Conservation (phyloP, 2,797 vertebrate species). For the Bovichtus diacanthus region DNA sequence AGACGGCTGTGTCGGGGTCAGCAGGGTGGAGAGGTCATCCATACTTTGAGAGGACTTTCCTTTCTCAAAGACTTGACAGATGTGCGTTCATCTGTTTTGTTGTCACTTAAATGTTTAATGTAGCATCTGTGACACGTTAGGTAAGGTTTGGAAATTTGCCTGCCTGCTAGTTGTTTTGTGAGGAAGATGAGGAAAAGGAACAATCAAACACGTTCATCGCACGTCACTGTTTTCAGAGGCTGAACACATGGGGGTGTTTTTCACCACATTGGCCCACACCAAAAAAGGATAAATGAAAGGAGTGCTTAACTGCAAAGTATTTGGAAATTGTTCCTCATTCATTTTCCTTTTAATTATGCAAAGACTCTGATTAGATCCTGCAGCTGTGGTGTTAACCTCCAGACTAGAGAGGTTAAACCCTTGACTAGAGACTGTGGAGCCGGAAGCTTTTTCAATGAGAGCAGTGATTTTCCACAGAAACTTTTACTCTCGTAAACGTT, state of each 20-base stretch:
- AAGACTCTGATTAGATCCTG: conserved; percentile 53
- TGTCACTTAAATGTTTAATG: conserved; percentile 41
- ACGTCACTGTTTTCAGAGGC: neutral
- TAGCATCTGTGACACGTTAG: conserved; percentile 20
- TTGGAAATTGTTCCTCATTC: conserved; percentile 27
- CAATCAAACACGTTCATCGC: neutral
- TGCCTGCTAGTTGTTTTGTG: neutral
- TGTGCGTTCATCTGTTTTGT: conserved; percentile 35
- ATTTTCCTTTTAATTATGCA: conserved; percentile 58
- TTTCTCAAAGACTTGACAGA: conserved; percentile 52
- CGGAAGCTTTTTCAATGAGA: neutral
- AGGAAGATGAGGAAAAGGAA: neutral
- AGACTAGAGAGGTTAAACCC: conserved; percentile 58
- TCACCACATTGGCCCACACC: neutral
- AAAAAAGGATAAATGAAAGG: neutral
- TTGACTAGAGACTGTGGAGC: conserved; percentile 10
- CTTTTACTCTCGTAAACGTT: neutral
- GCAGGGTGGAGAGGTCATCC: conserved; percentile 46
- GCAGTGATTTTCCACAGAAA: neutral
- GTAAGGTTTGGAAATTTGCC: neutral
- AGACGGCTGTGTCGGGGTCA: conserved; percentile 49
- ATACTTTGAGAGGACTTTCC: conserved; percentile 49
- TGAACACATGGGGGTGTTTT: neutral
- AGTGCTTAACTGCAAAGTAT: conserved; percentile 12
- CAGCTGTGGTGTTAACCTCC: conserved; percentile 54